Percentiles rank a stretch among this genome's conserved stretches.
These are phyloP conservation scores for Callocephalon fimbriatum DNA, from an alignment of 2,113 vertebrate species.

Conservation along the genomic window DNA sequence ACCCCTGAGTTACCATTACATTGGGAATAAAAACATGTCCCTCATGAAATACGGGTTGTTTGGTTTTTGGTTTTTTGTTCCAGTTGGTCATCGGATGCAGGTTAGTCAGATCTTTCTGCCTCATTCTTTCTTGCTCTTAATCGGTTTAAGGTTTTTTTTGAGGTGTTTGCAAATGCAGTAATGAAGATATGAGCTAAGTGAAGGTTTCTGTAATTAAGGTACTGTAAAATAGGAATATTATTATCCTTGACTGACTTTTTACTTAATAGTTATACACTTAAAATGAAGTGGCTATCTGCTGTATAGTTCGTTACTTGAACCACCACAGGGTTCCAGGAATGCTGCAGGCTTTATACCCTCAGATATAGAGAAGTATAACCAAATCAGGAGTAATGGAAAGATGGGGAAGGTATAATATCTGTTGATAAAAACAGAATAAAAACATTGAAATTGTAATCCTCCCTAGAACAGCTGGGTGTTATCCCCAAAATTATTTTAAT, in stretches of 20 bases:
- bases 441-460: neutral
- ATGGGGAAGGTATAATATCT: neutral
- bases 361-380: neutral
- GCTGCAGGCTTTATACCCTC: neutral
- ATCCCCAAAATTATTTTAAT: neutral
- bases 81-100: neutral
- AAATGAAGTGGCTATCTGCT: neutral
- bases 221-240: rapidly evolving
- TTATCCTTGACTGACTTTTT: neutral
- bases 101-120: neutral
- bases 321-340: neutral
- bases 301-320: neutral
- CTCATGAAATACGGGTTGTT: neutral
- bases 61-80: neutral
- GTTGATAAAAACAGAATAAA: neutral
- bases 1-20: neutral
- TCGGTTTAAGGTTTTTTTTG: neutral
- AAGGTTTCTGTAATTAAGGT: neutral
- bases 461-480: neutral
- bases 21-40: neutral
- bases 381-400: neutral
- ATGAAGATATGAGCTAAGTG: neutral
- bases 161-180: neutral
- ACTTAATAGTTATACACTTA: neutral
- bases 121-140: neutral